Evolutionary conservation across 2,888 invertebrate genomes (phyloP), one percentile per base, ranked within the genome.

Genomic region (Matsumyia berberina): DNA sequence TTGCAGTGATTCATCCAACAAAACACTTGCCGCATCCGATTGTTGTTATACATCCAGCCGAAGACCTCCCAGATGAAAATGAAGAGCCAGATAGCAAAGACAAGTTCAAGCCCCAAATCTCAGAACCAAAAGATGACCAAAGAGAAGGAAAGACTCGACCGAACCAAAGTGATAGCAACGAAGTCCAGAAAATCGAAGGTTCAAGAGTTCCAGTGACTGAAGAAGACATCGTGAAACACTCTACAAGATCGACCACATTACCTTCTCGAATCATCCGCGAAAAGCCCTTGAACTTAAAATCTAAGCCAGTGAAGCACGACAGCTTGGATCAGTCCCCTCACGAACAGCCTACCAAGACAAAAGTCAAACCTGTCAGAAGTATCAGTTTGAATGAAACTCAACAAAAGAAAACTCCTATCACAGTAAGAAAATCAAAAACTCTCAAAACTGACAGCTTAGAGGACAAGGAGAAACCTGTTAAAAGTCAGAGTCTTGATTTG

Each of bases 1-100:
- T 57, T 1, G 69, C 55, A 5, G 17, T 80, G 0, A 73, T 73
- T 31, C 67, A 73, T 33, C 77, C 69, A 4, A 64, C 24, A 15
- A 49, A 58, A 29, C 46, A 62, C 62, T 49, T 17, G 7, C 0
- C 49, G 0, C 29, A 57, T 24, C 57, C 55, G n/a, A 57, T 44
- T 8, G 51, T 53, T 51, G 53, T 39, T 9, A 29, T 66, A 0
- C 66, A 66, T 11, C 31, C 19, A 46, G 35, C 35, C 6, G 46
- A 57, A 46, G 46, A 35, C 6, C 19, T 37, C 3, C 1, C n/a
- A 12, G 7, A 17, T 2, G 17, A 29, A 0, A 46, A 46, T 1
- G 19, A 19, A 15, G 15, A 66, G 0, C 17, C 31, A 2, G 31
- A 29, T 5, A 1, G 3, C 6, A 29, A 0, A 8, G 8, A n/a